These are phyloP conservation scores for Torymus auratus DNA, from an alignment of 2,888 invertebrate genomes.

Conservation along the genomic window DNA sequence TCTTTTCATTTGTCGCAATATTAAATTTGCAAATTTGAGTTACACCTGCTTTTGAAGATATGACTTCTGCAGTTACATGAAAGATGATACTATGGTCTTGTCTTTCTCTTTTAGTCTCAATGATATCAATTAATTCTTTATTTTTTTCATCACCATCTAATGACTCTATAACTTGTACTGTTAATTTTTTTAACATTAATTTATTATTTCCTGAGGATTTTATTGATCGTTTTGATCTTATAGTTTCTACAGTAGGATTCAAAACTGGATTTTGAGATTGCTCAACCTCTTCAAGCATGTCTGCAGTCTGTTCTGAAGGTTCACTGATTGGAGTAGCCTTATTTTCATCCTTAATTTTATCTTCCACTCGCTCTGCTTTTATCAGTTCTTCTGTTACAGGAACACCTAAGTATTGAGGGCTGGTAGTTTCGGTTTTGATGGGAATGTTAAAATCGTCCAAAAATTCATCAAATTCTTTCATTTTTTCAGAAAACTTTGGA, in stretches of 20 bases:
- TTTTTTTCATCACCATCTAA: constrained; percentile 78
- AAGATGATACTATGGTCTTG: constrained; percentile 74
- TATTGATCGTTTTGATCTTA: constrained; percentile 55
- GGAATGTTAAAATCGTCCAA: constrained; percentile 69
- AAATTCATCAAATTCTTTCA: constrained; percentile 71
- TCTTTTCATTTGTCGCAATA: constrained; percentile 74
- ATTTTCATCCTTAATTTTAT: constrained; percentile 18
- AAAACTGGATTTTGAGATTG: constrained; percentile 10
- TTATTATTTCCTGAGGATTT: constrained; percentile 47
- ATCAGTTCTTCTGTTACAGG: constrained; percentile 66
- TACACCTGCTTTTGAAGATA: constrained; percentile 71
- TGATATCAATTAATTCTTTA: constrained; percentile 76
- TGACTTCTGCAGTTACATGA: constrained; percentile 75
- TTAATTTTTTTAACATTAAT: constrained; percentile 71
- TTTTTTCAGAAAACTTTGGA: constrained; percentile 66
- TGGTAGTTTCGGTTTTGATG: constrained; percentile 57
- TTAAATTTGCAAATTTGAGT: constrained; percentile 79
- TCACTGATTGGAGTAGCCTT: neutral
- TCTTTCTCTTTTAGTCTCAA: constrained; percentile 74
- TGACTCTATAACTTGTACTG: constrained; percentile 76
- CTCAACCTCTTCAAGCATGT: neutral
- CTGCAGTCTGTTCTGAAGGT: neutral
- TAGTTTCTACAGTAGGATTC: constrained; percentile 36
- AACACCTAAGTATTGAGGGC: constrained; percentile 19
- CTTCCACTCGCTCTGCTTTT: constrained; percentile 59